These are phyloP conservation scores for Halictus quadricinctus DNA, from an alignment of 2,888 invertebrate species.

Conservation along the genomic window DNA sequence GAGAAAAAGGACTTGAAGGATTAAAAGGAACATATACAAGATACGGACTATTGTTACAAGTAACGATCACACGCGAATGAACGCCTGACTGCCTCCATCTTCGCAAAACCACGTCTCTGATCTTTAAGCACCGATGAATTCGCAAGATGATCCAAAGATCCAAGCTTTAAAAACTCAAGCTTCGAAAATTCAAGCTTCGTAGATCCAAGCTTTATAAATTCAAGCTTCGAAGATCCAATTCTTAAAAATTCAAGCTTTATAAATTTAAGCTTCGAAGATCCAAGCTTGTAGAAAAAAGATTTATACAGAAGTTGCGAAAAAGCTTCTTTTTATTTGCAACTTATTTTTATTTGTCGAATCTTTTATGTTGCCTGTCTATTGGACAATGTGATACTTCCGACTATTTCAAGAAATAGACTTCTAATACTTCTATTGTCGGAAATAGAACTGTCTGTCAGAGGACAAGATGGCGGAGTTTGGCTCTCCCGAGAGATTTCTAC, in stretches of 20 bases:
- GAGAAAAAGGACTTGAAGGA: constrained; percentile 54
- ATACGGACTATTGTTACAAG: constrained; percentile 63
- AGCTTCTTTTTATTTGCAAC: neutral
- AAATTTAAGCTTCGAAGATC: neutral
- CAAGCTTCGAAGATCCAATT: neutral
- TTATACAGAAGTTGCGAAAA: neutral
- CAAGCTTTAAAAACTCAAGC: neutral
- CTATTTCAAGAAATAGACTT: neutral
- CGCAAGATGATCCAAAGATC: neutral
- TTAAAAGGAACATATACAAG: constrained; percentile 68
- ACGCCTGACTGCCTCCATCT: constrained; percentile 53
- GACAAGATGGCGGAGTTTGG: too few relatives aligned
- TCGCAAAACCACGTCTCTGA: constrained; percentile 39
- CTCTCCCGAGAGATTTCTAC: too few relatives aligned
- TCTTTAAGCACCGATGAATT: constrained; percentile 3
- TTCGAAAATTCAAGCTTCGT: neutral
- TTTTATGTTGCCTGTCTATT: neutral
- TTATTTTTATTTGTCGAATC: too few relatives aligned
- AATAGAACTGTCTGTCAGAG: neutral
- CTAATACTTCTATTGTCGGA: neutral
- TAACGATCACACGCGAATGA: constrained; percentile 66
- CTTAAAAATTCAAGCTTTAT: neutral
- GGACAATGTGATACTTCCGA: neutral
- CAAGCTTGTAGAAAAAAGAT: neutral
- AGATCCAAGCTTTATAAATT: neutral